These are phyloP conservation scores for Lepidochrysops patricia DNA, from an alignment of 2,888 invertebrate species.

Conservation along the genomic window DNA sequence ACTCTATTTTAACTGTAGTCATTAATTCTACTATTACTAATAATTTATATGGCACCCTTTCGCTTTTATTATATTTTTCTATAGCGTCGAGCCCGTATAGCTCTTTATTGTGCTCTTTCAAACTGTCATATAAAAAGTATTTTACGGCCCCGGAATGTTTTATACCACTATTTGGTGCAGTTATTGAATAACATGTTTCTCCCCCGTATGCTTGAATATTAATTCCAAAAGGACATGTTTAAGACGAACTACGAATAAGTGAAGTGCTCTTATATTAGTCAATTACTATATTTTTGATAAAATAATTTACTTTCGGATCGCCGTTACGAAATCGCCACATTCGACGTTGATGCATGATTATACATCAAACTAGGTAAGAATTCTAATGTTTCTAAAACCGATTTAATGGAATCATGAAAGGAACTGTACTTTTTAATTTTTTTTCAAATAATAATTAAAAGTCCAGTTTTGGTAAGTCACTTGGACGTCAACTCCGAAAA, in stretches of 20 bases:
- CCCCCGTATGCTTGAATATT: slow-evolving; percentile 13
- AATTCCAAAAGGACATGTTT: slow-evolving; percentile 23
- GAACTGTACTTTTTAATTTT: too few relatives aligned
- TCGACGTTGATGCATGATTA: slow-evolving; percentile 53
- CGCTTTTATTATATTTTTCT: slow-evolving; percentile 28
- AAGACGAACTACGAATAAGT: slow-evolving; percentile 18
- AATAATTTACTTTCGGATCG: slow-evolving; percentile 21
- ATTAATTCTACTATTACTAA: neutral
- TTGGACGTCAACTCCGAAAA: too few relatives aligned
- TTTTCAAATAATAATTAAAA: too few relatives aligned
- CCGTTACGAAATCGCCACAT: slow-evolving; percentile 27
- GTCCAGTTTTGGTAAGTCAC: too few relatives aligned
- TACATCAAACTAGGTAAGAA: slow-evolving; percentile 63
- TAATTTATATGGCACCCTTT: slow-evolving; percentile 11
- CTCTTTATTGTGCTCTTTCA: slow-evolving; percentile 15
- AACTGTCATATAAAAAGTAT: slow-evolving; percentile 20
- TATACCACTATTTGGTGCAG: slow-evolving; percentile 17
- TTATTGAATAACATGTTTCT: slow-evolving; percentile 22
- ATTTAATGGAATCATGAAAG: too few relatives aligned
- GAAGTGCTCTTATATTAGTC: slow-evolving; percentile 12
- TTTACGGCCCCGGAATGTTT: slow-evolving; percentile 22
- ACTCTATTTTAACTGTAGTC: neutral
- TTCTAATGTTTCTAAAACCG: neutral
- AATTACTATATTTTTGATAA: slow-evolving; percentile 18
- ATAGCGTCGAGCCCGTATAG: slow-evolving; percentile 31